Percentiles rank a stretch among this genome's conserved stretches.
These are phyloP conservation scores for Eueremaeus valkanovi DNA, from an alignment of 2,888 invertebrate genomes.

Conservation along the genomic window DNA sequence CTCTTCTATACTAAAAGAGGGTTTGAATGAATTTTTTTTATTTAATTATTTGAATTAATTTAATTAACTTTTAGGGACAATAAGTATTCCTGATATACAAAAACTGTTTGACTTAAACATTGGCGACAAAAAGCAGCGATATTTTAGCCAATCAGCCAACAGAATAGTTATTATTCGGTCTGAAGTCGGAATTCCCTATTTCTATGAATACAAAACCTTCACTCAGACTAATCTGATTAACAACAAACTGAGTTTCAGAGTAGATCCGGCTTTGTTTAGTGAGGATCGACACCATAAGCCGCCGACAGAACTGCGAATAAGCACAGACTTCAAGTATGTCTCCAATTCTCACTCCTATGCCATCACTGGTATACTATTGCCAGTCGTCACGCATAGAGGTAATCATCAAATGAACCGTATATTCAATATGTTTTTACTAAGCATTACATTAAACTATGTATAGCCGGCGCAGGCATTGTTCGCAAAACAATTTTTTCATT, in stretches of 20 bases:
- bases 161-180: neutral
- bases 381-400: constrained; percentile 36
- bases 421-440: neutral
- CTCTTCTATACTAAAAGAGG: constrained; percentile 5
- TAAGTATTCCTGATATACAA: constrained; percentile 21
- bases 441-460: neutral
- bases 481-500: constrained; percentile 40
- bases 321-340: constrained; percentile 35
- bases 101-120: neutral
- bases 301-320: constrained; percentile 43
- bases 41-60: neutral
- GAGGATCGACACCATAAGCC: constrained; percentile 44
- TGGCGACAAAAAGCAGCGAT: neutral
- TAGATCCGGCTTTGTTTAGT: constrained; percentile 46
- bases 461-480: constrained; percentile 43
- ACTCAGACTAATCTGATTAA: neutral
- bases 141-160: neutral
- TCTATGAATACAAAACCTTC: neutral
- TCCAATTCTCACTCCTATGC: constrained; percentile 14
- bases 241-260: constrained; percentile 42
- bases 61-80: neutral
- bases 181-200: constrained; percentile 18
- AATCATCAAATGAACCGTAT: too few relatives aligned
- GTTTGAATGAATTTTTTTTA: neutral
- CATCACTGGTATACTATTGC: constrained; percentile 40